Base-by-base conservation (phyloP, 2,113 vertebrate genomes). In the Cynoglossus semilaevis region DNA sequence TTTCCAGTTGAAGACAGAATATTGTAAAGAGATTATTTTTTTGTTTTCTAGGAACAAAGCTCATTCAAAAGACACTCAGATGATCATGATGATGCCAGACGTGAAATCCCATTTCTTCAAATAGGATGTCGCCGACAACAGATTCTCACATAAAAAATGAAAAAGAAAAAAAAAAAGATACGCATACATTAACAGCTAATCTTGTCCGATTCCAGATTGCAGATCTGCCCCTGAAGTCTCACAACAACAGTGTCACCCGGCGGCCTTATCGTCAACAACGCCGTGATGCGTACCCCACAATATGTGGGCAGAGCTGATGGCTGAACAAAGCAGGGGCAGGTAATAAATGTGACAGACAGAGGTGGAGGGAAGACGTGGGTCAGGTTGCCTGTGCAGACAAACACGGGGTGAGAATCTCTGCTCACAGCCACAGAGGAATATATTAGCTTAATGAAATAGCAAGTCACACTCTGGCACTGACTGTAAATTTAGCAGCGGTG, bases 361-460 rank as follows among this genome's bases (percentile, higher is more conserved):
- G 46, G 51, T 52, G 70, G 65, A 82, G 78, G 59, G 60, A 67
- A 64, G 79, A 86, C 87, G 60, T 79, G 76, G 83, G 80, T 83
- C 81, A 80, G 63, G 58, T 42, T 8, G 75, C 63, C 61, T 81
- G 67, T 63, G 54, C 56, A 55, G 72, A 76, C 70, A 58, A 54
- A 62, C 55, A 72, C 73, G 63, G 66, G 76, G 76, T n/a, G 62
- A 54, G 53, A 61, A 61, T 55, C 36, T 34, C 56, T 66, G 65
- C 66, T 71, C 55, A 35, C 69, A 78, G 57, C 36, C 59, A 36
- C 59, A 54, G 64, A 64, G 68, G 87, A 84, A 90, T 90, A 84
- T 83, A 89, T 91, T 85, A 87, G 80, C 67, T 74, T 88, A 85
- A 88, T 89, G 87, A 90, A 89, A 86, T 22, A 66, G 78, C 68